Conservation (phyloP, 2,888 invertebrate species). For the Charanyca ferruginea region DNA sequence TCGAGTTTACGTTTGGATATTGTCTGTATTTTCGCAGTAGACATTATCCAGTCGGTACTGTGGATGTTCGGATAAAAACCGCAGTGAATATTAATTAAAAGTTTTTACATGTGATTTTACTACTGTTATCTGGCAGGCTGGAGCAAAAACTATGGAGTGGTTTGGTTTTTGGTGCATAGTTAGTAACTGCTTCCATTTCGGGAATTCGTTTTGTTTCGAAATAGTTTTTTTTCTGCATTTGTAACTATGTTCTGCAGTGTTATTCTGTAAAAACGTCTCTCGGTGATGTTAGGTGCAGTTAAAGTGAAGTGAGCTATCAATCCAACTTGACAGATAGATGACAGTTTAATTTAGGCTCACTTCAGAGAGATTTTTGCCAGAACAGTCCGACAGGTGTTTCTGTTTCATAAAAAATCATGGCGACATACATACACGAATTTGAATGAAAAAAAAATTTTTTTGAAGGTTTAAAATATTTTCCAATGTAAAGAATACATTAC, state of each 20-base stretch:
- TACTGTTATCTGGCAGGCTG: background rate
- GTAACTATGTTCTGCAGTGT: background rate
- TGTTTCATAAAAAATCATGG: too few relatives aligned
- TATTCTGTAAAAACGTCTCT: background rate
- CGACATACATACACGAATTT: too few relatives aligned
- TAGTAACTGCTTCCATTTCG: background rate
- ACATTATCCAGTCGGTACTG: constrained; percentile 2
- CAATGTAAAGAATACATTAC: too few relatives aligned
- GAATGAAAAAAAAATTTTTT: too few relatives aligned
- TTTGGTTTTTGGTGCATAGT: background rate
- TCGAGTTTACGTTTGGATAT: constrained; percentile 2
- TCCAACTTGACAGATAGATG: too few relatives aligned
- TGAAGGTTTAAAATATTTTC: too few relatives aligned
- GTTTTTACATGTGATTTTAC: background rate
- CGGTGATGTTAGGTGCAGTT: background rate
- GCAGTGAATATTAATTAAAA: constrained; percentile 34
- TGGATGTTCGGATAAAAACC: constrained; percentile 22
- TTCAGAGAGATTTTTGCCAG: too few relatives aligned
- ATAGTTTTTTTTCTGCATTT: background rate
- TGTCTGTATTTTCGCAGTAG: constrained; percentile 15
- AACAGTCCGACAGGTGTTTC: too few relatives aligned
- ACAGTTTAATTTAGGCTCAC: background rate
- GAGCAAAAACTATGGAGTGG: constrained; percentile 1
- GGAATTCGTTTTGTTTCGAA: background rate
- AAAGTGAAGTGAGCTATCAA: too few relatives aligned